Base-by-base conservation (phyloP, 2,888 invertebrate genomes). In the Pocota personata region DNA sequence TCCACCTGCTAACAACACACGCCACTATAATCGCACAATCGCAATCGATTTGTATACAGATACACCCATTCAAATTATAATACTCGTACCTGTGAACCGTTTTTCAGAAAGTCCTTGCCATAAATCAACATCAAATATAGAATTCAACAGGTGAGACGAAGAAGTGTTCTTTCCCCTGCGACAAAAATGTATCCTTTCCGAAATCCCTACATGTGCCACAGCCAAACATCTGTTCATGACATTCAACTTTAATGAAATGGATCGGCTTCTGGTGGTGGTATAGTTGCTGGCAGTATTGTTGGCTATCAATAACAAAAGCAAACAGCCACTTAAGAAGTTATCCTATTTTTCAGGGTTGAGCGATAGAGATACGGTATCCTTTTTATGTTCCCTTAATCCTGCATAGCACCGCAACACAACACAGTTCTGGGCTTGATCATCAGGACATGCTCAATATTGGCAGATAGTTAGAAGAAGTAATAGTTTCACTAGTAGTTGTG, bases 261-360 rank as follows among this genome's bases (percentile, higher is more conserved):
- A 62, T 76, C 64, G 35, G 66, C 27, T 64, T 12, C 16, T 50
- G 50, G 57, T 57, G 46, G 32, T 40, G 50, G 55, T 55, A 66
- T 55, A 55, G 75, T 58, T 75, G 69, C 27, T 72, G 71, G 48
- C 43, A 58, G 57, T 62, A 80, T 79, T 66, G 69, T 76, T 60
- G 76, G 71, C 60, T 67, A 82, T 86, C 86, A 77, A 82, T 77
- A 86, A 67, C 75, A 72, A 82, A 82, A 76, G 76, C 80, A 86
- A 86, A 86, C 76, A 55, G 46, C 80, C 80, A 86, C 80, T 86
- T 76, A 71, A 57, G 71, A 76, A 84, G 64, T 76, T 80, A 60
- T 60, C 46, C 14, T 50, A n/a, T 76, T 55, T 69, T 75, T 71
- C 40, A 71, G 64, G 24, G 48, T 55, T 62, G 50, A 67, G 67